Base-by-base conservation (phyloP, 1,140 invertebrate species). In the Limonius californicus region DNA sequence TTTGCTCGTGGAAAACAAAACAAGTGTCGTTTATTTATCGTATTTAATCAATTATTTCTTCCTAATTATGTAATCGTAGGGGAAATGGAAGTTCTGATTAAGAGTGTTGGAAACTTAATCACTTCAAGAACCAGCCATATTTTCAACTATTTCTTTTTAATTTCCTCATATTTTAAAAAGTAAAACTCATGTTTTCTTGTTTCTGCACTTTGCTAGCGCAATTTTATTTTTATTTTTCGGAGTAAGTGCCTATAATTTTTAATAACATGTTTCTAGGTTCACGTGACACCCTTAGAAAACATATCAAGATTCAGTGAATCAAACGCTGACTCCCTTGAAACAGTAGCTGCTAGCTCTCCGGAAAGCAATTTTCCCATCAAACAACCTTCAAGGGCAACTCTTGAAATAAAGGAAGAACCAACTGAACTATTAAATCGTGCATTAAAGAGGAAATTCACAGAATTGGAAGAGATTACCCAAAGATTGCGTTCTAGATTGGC, bases 391-490 rank as follows among this genome's bases (percentile, higher is more conserved):
- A 14, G 1, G 2, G 7, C 45, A 42, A n/a, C 59, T 57, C 54
- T 61, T 11, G 42, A 67, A 68, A 16, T 16, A 0, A 20, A 32
- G n/a, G 58, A 66, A 55, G 63, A 68, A 45, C 58, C 68, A 7
- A 59, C 66, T 27, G 73, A 75, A 57, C 68, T 77, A 61, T 66
- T 81, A 9, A 77, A 76, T 18, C 72, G 78, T 59, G 75, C 77
- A 63, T 78, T 74, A 20, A 85, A 84, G 65, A 76, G 84, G 64
- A 85, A 86, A 75, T 80, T 85, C 32, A 81, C 77, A 0, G 85
- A 86, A 72, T 60, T 86, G 14, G 82, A 85, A 65, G 82, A 84
- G 73, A 86, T 86, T 32, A 85, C 83, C 8, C 78, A 83, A 71
- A 74, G 85, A 54, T 65, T 86, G 20, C 75, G 80, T 39, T 78